These are phyloP conservation scores for Lanius collurio DNA, from an alignment of 2,113 vertebrate genomes.

Conservation along the genomic window DNA sequence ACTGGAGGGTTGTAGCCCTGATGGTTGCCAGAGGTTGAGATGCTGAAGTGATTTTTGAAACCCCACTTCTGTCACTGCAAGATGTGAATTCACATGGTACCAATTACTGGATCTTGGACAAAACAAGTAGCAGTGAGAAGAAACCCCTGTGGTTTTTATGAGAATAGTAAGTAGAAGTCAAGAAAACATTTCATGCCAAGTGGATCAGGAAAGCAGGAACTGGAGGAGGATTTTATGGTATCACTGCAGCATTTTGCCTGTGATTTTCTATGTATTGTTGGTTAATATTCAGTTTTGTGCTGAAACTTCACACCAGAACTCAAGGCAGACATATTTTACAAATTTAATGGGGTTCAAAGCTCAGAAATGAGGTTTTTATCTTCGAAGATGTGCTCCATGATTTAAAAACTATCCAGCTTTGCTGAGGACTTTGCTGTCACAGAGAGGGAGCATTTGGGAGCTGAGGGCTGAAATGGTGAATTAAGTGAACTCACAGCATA, in stretches of 20 bases:
- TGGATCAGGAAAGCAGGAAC: neutral
- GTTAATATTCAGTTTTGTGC: neutral
- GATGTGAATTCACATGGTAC: neutral
- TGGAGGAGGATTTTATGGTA: neutral
- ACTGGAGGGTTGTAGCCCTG: neutral
- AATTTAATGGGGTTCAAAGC: neutral
- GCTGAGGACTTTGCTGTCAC: neutral
- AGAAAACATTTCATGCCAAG: neutral
- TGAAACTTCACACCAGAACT: neutral
- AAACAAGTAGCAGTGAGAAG: conserved; percentile 37
- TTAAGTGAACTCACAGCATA: neutral
- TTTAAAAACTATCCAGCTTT: neutral
- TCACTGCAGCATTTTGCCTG: neutral
- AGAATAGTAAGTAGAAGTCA: neutral
- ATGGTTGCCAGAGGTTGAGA: neutral
- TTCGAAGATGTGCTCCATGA: neutral
- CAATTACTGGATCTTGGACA: neutral
- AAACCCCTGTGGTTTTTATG: conserved; percentile 16
- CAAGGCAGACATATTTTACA: neutral
- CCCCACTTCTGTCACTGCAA: neutral
- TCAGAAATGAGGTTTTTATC: neutral
- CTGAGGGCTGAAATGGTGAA: neutral
- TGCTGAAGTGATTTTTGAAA: neutral
- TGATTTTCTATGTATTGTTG: neutral
- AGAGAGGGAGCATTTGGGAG: neutral